Evolutionary conservation across 2,888 invertebrate genomes (phyloP), one percentile per base, ranked within the genome.

Genomic region (Coleophora flavipennella): DNA sequence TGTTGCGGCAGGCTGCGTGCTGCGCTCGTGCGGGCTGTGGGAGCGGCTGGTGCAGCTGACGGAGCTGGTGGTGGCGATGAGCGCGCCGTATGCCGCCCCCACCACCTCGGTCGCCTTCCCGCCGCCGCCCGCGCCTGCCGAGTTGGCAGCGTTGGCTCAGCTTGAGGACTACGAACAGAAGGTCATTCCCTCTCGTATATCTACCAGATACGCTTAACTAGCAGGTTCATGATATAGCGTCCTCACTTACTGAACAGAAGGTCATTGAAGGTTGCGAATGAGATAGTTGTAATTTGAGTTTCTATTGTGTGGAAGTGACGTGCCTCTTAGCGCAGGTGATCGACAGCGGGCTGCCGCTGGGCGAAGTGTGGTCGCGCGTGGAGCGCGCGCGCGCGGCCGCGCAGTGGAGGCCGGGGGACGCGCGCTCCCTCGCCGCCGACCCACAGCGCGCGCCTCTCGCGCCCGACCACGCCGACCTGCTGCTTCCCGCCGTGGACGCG

Each of bases 11-110:
- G 79, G 46, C 10, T 48, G 51, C 20, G 53, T 52, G 43, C 56
- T 75, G 38, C 92, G 93, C 57, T 87, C 90, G 12, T 88, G 90
- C 7, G 92, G 92, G 1, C 83, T 92, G 42, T 90, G 89, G 85
- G 93, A 93, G 74, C 89, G 89, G 56, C 87, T 94, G 56, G 91
- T 91, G 87, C 89, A 90, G 46, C 75, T 92, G 29, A 67, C 93
- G 35, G 88, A 90, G 59, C 73, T 92, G 59, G 90, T 90, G 55
- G 73, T 91, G 26, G 89, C 89, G 49, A 74, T 93, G 49, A 92
- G 91, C 80, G 81, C 86, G 1, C 67, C 48, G 35, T n/a, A n/a
- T n/a, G 34, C 41, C 14, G 49, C 41, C 27, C 66, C 48, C 35
- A 33, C 41, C 14, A 49, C 40, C 27, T 52, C 46, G 25, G 62